Evolutionary conservation across 2,113 vertebrate species (phyloP), one percentile per base, ranked within the genome.

Genomic region (Gasterosteus aculeatus): DNA sequence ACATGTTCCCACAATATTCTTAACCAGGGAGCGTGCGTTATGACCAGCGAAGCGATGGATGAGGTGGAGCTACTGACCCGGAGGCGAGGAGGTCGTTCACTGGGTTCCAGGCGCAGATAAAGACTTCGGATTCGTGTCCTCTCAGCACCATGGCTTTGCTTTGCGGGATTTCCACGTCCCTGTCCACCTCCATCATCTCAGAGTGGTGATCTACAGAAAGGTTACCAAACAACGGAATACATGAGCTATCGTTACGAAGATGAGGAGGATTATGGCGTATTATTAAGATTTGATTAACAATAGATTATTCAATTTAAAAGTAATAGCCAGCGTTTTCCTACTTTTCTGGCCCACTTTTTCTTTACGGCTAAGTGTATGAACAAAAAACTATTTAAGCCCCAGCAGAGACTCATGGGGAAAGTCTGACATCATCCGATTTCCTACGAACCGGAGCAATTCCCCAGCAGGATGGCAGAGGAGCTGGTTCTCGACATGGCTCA

Each of bases 81-180:
- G 97, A 99, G 81, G 98, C 98, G 38, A 99, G 85, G 75, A 99
- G 96, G 89, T 99, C 98, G 59, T 98, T 98, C 73, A 99, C 96
- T 1, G 98, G 98, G 92, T 99, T 99, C 98, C 98, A 99, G 94
- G 98, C 97, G 92, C 98, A 99, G 93, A 99, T 99, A 90, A 99
- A 99, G 54, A 99, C 98, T 86, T 99, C 97, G 0, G 98, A 99
- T 81, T 99, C 98, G 26, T 99, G 98, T 82, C 98, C 97, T 83
- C 98, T 94, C 81, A 99, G 93, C 84, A 99, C 97, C 92, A 99
- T 97, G 75, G 97, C 98, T 94, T 99, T 99, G 89, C 95, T 99
- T 76, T 97, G 95, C 81, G 97, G 97, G 87, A 99, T 99, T 92
- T 99, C 98, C 71, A 99, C 97, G 69, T 99, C 97, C 56, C 96